Conservation (phyloP, 2,888 invertebrate species). For the Macroteleia sp. region DNA sequence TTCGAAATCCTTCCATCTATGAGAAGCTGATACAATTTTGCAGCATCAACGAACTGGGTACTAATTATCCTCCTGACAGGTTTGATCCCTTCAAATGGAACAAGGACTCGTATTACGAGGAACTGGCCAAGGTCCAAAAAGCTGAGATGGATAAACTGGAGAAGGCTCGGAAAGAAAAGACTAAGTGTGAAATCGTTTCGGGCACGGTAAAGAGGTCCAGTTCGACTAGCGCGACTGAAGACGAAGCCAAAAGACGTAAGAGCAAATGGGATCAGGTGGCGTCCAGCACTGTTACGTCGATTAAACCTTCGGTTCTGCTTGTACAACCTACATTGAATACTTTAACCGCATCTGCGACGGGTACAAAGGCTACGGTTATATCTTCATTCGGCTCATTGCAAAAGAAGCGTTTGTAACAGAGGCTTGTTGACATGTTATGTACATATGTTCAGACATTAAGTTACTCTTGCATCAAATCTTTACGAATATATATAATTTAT, state of each 20-base stretch:
- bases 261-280: conserved; percentile 97
- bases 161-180: conserved; percentile 92
- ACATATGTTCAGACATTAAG: too few relatives aligned
- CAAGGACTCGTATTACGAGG: conserved; percentile 96
- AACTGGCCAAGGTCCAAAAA: conserved; percentile 94
- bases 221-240: conserved; percentile 85
- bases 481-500: too few relatives aligned
- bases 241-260: conserved; percentile 91
- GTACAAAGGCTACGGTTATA: conserved; percentile 96
- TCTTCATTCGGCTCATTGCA: conserved; percentile 96
- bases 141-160: conserved; percentile 96
- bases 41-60: conserved; percentile 97
- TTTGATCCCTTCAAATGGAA: conserved; percentile 97
- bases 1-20: conserved; percentile 98
- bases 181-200: conserved; percentile 93
- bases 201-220: conserved; percentile 87
- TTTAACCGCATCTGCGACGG: conserved; percentile 92
- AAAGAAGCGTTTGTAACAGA: conserved; percentile 88
- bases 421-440: too few relatives aligned
- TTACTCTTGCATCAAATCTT: too few relatives aligned
- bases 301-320: conserved; percentile 89
- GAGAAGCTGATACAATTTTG: conserved; percentile 98
- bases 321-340: conserved; percentile 90
- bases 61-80: conserved; percentile 96
- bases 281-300: conserved; percentile 85